A percentile compares a stretch with the other conserved stretches of the same genome.
Evolutionary conservation across 2,113 vertebrate genomes (phyloP).

Genomic region (Murina feae): DNA sequence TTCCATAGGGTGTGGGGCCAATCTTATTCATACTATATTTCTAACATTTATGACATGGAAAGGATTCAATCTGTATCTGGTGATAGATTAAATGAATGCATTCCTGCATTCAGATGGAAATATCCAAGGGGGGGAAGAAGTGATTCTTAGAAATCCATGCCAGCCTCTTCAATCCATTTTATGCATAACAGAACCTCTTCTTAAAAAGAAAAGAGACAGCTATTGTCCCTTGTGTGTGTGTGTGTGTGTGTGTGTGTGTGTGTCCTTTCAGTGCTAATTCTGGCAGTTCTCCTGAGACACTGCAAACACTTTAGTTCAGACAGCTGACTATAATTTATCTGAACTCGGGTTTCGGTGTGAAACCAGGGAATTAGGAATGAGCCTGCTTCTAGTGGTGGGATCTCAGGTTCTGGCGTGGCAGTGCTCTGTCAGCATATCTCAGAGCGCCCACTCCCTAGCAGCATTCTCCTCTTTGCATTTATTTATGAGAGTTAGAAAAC

Average conservation of each 20-base stretch:
- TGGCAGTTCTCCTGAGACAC: not conserved
- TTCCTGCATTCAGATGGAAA: not conserved
- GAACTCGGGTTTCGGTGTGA: not conserved
- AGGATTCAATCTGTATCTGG: not conserved
- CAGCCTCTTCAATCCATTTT: conserved; percentile 4
- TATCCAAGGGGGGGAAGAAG: not conserved
- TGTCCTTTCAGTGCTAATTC: not conserved
- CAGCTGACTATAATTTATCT: not conserved
- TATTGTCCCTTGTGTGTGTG: not conserved
- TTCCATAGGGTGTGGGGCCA: not conserved
- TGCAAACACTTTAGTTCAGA: not conserved
- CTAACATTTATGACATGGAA: not conserved
- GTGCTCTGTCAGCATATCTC: not conserved
- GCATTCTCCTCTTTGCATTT: not conserved
- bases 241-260: not conserved
- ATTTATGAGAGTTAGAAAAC: not conserved
- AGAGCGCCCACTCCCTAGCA: not conserved
- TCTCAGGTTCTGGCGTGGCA: not conserved
- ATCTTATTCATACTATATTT: not conserved
- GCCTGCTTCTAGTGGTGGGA: not conserved
- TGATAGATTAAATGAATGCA: not conserved
- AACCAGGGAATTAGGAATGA: not conserved
- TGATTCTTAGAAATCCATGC: not conserved
- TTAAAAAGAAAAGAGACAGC: not conserved
- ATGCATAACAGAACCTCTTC: not conserved